Base-by-base conservation (phyloP, 2,113 vertebrate species). In the Zingel zingel region DNA sequence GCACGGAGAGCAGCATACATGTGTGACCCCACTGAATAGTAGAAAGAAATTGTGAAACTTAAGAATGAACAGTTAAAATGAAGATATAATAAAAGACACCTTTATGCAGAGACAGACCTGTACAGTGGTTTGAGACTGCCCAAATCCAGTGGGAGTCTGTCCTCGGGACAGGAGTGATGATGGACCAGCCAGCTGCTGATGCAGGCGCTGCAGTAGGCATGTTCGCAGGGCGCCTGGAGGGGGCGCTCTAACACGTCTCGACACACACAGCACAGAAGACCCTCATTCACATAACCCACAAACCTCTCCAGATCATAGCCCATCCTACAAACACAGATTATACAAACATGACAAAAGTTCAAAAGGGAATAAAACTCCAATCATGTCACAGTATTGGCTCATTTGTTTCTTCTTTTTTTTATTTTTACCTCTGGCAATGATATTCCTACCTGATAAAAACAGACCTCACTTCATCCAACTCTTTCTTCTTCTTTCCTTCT, bases 301-400 rank as follows among this genome's bases (percentile, higher is more conserved):
- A 98, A 98, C 77, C 96, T 96, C 66, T 98, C 97, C 62, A 96
- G 92, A 13, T 98, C 97, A 73, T 96, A 98, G 39, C 97, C 97
- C 97, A 98, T 98, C 82, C 92, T 95, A 10, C 18, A 50, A 48
- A 12, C 9, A 64, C 62, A 74, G 10, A 14, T 67, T 53, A 19
- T 12, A 65, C 33, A 83, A 50, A 79, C 13, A 50, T 15, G 15
- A 18, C 4, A 50, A 68, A 67, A 30, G 5, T 9, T 23, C 33
- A 33, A 33, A 25, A 21, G 18, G 23, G 9, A 73, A 77, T 7
- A 19, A 7, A 70, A 53, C 4, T 33, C 3, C 10, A 62, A 4
- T 53, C 13, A 43, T 36, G 15, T 3, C 16, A 59, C 5, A 10
- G 12, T 43, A 36, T 19, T 67, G 45, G 27, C 25, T 72, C 4